Evolutionary conservation across 2,888 invertebrate species (phyloP), one percentile per base, ranked within the genome.

Genomic region (Sycophila texana): DNA sequence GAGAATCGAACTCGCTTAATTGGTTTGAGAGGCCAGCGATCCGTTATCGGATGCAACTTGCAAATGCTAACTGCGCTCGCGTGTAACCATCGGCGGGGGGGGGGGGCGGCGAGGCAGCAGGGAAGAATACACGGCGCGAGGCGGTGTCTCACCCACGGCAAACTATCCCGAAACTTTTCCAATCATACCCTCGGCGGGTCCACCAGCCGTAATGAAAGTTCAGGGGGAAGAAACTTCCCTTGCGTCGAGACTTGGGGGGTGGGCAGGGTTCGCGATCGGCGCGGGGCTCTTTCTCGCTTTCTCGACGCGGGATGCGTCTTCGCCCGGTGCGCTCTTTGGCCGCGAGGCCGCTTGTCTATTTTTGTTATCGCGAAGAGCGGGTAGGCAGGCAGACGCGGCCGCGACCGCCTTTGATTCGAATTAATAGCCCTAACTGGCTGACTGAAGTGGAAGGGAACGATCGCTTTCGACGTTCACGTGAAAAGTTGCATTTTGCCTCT

Each of bases 161-260:
- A 74, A 68, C 68, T 78, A 67, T 67, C 71, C 77, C 70, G 75
- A 79, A 88, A 88, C 87, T 88, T 88, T 88, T 88, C 87, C 87
- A 88, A 88, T 88, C 88, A 86, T 86, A 86, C 85, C 85, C 83
- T 72, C 68, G 74, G 66, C 68, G 67, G 84, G 81, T 57, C 74
- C 67, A 70, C 72, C 83, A 80, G 77, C 79, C 83, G 85, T 87
- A 87, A 88, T 86, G 86, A 87, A 87, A 88, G 84, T 87, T 87
- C 83, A 77, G 80, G 70, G 39, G 49, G 76, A 82, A 83, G 84
- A 84, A 86, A 85, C 80, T 85, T 86, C 82, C 83, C 77, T 39
- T 74, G 74, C 58, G 71, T 49, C 30, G 72, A 68, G 82, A 83
- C 82, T 83, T 82, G 68, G 10, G 39, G 39, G 10, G 39, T n/a